Evolutionary conservation across 2,888 invertebrate species (phyloP).

Genomic region (Amorpha juglandis): DNA sequence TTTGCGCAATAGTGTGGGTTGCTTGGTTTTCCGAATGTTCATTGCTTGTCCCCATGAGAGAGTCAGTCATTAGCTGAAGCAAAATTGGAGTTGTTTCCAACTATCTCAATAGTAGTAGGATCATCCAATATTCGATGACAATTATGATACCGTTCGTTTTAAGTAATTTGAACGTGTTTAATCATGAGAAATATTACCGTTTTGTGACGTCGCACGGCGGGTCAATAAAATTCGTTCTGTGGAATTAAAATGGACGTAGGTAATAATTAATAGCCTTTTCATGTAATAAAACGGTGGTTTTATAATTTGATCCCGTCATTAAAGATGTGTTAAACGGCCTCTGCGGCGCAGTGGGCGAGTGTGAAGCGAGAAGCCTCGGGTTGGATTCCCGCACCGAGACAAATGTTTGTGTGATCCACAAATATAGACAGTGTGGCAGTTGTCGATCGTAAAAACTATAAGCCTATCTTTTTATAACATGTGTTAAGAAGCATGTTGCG

Average conservation of each 20-base stretch:
- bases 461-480: too few relatives aligned
- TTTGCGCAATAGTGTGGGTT: too few relatives aligned
- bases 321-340: neutral
- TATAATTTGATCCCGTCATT: neutral
- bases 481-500: too few relatives aligned
- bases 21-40: too few relatives aligned
- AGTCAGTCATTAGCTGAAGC: neutral
- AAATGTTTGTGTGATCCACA: too few relatives aligned
- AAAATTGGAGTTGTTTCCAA: neutral
- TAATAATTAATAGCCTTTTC: conserved; percentile 1
- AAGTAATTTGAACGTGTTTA: conserved; percentile 18
- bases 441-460: too few relatives aligned
- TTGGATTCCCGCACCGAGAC: too few relatives aligned
- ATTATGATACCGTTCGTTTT: conserved; percentile 23
- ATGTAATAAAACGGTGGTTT: conserved; percentile 4
- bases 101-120: conserved; percentile 9
- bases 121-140: conserved; percentile 11
- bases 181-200: conserved; percentile 25
- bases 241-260: conserved; percentile 12
- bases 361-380: too few relatives aligned
- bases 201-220: conserved; percentile 6
- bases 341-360: too few relatives aligned
- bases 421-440: too few relatives aligned
- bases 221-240: conserved; percentile 16
- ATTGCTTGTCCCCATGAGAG: too few relatives aligned